phyloP scores from a whole-genome alignment of 2,113 vertebrate species.

The Hipposideros armiger region DNA sequence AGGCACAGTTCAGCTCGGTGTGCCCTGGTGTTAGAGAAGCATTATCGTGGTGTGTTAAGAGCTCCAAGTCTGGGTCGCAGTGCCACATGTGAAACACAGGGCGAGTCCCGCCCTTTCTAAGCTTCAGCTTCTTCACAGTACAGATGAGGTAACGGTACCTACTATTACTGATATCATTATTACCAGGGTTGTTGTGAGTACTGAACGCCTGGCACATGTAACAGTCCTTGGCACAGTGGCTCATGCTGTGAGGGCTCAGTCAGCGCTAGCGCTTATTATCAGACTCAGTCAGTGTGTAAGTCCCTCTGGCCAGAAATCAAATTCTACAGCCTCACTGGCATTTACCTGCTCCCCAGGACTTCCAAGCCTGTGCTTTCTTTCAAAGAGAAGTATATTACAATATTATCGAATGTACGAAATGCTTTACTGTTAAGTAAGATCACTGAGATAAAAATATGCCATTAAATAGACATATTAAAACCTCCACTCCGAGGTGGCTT shows the following conservation, averaged over 20 bases:
- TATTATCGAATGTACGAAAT: constrained; percentile 56
- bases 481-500: background rate
- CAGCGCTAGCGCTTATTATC: background rate
- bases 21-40: background rate
- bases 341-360: background rate
- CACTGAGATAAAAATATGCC: constrained; percentile 39
- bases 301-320: constrained; percentile 56
- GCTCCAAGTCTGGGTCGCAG: background rate
- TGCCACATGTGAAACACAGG: background rate
- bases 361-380: constrained; percentile 69
- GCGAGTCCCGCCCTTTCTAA: background rate
- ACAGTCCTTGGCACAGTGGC: background rate
- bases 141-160: constrained; percentile 11
- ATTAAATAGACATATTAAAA: constrained; percentile 56
- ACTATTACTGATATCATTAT: background rate
- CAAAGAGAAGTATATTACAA: background rate
- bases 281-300: background rate
- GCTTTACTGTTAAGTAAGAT: constrained; percentile 39
- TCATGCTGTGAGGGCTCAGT: background rate
- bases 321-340: background rate
- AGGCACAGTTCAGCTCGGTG: background rate
- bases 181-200: background rate
- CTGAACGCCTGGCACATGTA: background rate
- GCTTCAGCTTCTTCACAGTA: constrained; percentile 1
- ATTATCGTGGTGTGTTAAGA: background rate